Evolutionary conservation across 1,140 invertebrate species (phyloP).

Genomic region (Drosophila repletoides): DNA sequence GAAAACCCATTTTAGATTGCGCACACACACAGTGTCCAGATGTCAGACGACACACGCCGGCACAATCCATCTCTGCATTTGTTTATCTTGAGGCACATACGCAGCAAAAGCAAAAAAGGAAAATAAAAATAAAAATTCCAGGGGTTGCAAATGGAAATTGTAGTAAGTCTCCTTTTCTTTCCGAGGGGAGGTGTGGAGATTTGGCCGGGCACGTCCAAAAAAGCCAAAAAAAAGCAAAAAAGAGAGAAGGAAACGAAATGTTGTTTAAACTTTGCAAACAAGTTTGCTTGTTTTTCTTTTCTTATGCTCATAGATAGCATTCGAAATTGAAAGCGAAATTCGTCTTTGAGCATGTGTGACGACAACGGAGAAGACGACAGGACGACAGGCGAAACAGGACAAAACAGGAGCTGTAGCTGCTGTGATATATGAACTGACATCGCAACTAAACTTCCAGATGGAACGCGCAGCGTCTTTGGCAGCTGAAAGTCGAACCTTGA

Average conservation of each 20-base stretch:
- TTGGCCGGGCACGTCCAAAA: conserved; percentile 51
- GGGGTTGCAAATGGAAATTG: conserved; percentile 24
- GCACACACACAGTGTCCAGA: conserved; percentile 48
- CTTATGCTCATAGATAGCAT: conserved; percentile 69
- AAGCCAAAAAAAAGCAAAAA: conserved; percentile 23
- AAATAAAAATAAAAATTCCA: conserved; percentile 36
- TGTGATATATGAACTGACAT: conserved; percentile 76
- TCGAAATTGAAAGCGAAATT: conserved; percentile 80
- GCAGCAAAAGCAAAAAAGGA: conserved; percentile 30
- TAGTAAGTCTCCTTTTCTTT: background rate
- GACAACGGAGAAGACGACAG: conserved; percentile 33
- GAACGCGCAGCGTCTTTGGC: conserved; percentile 41
- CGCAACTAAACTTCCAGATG: conserved; percentile 40
- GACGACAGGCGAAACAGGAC: background rate
- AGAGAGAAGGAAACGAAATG: conserved; percentile 51
- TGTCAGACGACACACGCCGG: conserved; percentile 63
- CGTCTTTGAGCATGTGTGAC: conserved; percentile 75
- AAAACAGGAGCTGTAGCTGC: conserved; percentile 6
- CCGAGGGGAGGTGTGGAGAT: background rate
- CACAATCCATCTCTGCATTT: conserved; percentile 74
- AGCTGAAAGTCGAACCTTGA: conserved; percentile 21
- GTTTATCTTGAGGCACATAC: conserved; percentile 74
- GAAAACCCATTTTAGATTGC: conserved; percentile 69
- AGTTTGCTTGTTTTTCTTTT: conserved; percentile 66
- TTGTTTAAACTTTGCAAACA: conserved; percentile 81